These are phyloP conservation scores for Colaptes auratus DNA, from an alignment of 2,113 vertebrate species.

Conservation along the genomic window DNA sequence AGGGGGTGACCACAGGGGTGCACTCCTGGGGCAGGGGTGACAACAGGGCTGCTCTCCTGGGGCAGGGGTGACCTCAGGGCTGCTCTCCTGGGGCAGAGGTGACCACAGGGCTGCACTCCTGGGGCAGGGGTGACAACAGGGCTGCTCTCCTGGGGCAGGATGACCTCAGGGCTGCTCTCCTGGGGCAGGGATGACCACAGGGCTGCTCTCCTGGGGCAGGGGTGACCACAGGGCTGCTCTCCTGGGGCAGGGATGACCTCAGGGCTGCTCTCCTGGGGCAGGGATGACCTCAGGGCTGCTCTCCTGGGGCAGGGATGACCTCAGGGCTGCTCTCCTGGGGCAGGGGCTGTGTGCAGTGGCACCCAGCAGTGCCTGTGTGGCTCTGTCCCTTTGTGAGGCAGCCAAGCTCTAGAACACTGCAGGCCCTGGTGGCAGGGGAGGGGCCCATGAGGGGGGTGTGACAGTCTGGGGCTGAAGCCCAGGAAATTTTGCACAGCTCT, in stretches of 20 bases:
- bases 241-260: not conserved
- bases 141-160: no score
- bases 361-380: not conserved
- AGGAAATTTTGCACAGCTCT: no score
- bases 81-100: no score
- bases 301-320: no score
- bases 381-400: constrained; percentile 22
- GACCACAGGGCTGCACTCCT: not conserved
- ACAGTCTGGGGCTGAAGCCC: no score
- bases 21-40: not conserved
- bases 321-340: not conserved
- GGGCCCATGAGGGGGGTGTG: not conserved
- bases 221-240: not conserved
- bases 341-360: accelerated
- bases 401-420: not conserved
- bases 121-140: not conserved
- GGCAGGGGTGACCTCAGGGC: no score
- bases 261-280: no score
- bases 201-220: not conserved
- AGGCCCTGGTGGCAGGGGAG: not conserved
- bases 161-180: no score
- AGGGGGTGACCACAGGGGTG: not conserved
- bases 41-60: no score
- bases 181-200: no score
- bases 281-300: no score